Percentiles rank a stretch among this genome's conserved stretches.
Conservation (phyloP, 2,797 vertebrate genomes). For the Centropyge bicolor region DNA sequence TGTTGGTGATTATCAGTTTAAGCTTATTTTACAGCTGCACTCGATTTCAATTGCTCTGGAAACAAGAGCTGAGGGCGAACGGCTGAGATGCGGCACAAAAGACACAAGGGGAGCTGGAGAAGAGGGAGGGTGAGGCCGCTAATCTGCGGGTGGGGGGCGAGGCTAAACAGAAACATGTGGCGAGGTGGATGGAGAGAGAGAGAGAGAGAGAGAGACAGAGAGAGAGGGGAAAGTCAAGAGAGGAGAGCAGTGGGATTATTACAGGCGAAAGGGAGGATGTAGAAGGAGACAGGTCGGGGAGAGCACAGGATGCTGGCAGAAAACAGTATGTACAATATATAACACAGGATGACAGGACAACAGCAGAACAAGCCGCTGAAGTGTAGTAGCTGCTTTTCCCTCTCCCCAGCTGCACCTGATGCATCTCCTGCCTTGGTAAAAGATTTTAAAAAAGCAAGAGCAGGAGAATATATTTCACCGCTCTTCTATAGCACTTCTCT, state of each 20-base stretch:
- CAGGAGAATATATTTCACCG: background rate
- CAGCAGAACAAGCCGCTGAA: conserved; percentile 23
- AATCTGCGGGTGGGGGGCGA: conserved; percentile 15
- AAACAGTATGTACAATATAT: conserved; percentile 14
- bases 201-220: conserved; percentile 23
- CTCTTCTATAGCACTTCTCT: background rate
- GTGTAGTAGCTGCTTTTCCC: background rate
- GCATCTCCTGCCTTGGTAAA: background rate
- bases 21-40: conserved; percentile 52
- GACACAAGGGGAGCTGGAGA: background rate
- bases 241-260: conserved; percentile 27
- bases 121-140: conserved; percentile 2
- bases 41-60: conserved; percentile 44
- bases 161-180: conserved; percentile 37
- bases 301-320: conserved; percentile 29
- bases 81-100: conserved; percentile 25
- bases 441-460: conserved; percentile 5
- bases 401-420: background rate
- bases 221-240: conserved; percentile 8
- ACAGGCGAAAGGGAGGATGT: conserved; percentile 31
- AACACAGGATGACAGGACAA: conserved; percentile 32
- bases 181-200: conserved; percentile 22
- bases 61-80: conserved; percentile 11
- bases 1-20: conserved; percentile 55
- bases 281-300: conserved; percentile 34